phyloP scores from a whole-genome alignment of 2,888 invertebrate genomes.

The Hyles lineata region DNA sequence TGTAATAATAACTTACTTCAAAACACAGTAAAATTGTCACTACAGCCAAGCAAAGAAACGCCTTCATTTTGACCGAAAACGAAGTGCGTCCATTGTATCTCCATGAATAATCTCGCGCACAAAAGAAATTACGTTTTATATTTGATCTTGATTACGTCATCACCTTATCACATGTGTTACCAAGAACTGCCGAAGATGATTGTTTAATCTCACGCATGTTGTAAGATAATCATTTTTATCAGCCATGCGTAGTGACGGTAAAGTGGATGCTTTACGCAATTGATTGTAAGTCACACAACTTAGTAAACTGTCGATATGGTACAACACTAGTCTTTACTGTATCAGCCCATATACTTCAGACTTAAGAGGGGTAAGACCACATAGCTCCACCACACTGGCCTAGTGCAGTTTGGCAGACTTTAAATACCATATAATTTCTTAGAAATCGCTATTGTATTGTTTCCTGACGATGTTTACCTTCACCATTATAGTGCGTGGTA shows the following conservation, averaged over 20 bases:
- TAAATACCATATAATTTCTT: too few species aligned
- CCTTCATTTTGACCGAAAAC: constrained; percentile 18
- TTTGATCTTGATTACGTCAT: constrained; percentile 28
- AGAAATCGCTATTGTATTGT: too few species aligned
- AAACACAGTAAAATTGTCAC: constrained; percentile 13
- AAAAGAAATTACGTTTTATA: constrained; percentile 30
- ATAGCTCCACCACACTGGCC: too few species aligned
- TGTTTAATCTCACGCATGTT: constrained; percentile 19
- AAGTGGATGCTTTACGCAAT: neutral
- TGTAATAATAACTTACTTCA: constrained; percentile 25
- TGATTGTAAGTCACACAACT: neutral
- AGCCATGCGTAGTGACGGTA: neutral
- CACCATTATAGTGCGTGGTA: too few species aligned
- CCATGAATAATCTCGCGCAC: constrained; percentile 19
- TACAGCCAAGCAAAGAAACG: neutral
- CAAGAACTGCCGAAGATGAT: constrained; percentile 13
- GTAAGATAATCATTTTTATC: constrained; percentile 8
- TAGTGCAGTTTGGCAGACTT: too few species aligned
- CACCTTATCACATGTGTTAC: constrained; percentile 7
- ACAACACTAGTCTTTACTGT: too few species aligned
- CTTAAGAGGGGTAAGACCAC: too few species aligned
- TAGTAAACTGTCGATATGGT: too few species aligned
- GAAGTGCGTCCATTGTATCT: constrained; percentile 4
- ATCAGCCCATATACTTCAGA: too few species aligned
- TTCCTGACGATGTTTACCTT: too few species aligned